phyloP scores from a whole-genome alignment of 2,888 invertebrate genomes.

The Tenthredo scrophulariae region DNA sequence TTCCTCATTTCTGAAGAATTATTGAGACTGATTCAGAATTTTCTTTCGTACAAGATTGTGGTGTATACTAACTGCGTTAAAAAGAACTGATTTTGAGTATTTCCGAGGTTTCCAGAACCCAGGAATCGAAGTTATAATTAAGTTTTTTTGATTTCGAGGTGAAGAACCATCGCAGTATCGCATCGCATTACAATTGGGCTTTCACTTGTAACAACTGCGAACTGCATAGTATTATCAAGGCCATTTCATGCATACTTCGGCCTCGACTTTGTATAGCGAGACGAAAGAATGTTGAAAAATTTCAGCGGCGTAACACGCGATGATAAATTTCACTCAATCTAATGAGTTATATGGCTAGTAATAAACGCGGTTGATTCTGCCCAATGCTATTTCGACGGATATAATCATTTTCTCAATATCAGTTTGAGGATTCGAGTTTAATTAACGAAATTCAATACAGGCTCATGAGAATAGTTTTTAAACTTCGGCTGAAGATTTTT shows the following conservation, averaged over 20 bases:
- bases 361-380: neutral
- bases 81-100: neutral
- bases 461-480: neutral
- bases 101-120: neutral
- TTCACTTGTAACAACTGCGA: neutral
- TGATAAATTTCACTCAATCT: neutral
- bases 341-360: neutral
- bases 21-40: neutral
- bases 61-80: neutral
- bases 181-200: neutral
- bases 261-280: neutral
- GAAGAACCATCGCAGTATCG: neutral
- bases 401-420: neutral
- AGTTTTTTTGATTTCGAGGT: neutral
- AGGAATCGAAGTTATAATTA: neutral
- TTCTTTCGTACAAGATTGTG: neutral
- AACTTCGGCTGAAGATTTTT: neutral
- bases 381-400: neutral
- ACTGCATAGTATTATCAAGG: neutral
- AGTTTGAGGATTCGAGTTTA: neutral
- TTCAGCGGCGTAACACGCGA: neutral
- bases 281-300: neutral
- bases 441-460: too few species aligned
- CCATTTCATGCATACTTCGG: neutral
- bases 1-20: neutral